phyloP scores from a whole-genome alignment of 2,888 invertebrate genomes.

The Chorisops tibialis region DNA sequence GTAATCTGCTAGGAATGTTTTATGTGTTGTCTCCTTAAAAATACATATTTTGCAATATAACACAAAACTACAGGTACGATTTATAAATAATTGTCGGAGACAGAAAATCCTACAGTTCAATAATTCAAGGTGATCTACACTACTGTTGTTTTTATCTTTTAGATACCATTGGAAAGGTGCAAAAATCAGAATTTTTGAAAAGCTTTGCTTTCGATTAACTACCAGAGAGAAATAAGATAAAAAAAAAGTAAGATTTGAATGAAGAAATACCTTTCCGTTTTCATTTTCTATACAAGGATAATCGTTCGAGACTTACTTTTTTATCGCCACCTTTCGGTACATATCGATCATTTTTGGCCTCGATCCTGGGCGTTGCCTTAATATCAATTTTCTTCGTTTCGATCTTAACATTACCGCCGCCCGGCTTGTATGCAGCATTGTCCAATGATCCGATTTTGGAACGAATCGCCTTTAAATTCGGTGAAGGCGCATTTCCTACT shows the following conservation, averaged over 20 bases:
- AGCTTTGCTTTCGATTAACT: not conserved
- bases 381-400: conserved; percentile 83
- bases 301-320: conserved; percentile 63
- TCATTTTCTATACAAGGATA: not conserved
- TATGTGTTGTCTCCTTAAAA: too few relatives aligned
- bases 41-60: too few relatives aligned
- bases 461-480: conserved; percentile 85
- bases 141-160: too few relatives aligned
- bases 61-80: too few relatives aligned
- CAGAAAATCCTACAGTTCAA: too few relatives aligned
- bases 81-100: too few relatives aligned
- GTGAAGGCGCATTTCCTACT: conserved; percentile 88
- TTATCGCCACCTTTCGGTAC: conserved; percentile 84
- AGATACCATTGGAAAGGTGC: too few relatives aligned
- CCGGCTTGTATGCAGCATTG: conserved; percentile 86
- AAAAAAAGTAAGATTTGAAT: not conserved
- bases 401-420: conserved; percentile 84
- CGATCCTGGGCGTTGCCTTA: conserved; percentile 80
- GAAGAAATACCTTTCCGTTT: conserved; percentile 12
- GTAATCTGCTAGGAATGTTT: too few relatives aligned
- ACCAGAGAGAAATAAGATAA: not conserved
- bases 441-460: conserved; percentile 90
- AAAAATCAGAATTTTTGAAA: too few relatives aligned
- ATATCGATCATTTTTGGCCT: conserved; percentile 87
- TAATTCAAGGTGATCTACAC: too few relatives aligned